Percentiles rank a stretch among this genome's conserved stretches.
Conservation (phyloP, 2,888 invertebrate species). For the Malthinus flaveolus region DNA sequence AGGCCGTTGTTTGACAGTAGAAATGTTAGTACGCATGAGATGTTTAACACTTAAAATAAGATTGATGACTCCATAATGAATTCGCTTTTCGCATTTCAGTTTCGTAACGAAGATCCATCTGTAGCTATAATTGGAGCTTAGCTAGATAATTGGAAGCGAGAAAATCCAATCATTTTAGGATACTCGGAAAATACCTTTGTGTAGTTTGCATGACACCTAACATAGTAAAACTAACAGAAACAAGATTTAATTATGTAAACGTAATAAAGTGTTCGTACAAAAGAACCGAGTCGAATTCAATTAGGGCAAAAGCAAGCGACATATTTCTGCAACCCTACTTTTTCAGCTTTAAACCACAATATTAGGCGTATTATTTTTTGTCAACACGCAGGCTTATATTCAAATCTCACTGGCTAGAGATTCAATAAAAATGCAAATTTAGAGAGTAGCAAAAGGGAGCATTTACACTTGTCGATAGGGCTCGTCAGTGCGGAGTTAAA, state of each 20-base stretch:
- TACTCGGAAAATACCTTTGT: slow-evolving; percentile 46
- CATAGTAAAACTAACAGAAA: slow-evolving; percentile 22
- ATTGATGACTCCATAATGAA: slow-evolving; percentile 34
- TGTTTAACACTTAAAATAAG: slow-evolving; percentile 31
- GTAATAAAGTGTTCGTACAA: slow-evolving; percentile 16
- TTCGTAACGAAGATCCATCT: slow-evolving; percentile 56
- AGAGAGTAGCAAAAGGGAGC: slow-evolving; percentile 60
- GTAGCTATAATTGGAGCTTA: slow-evolving; percentile 70
- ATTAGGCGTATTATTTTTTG: slow-evolving; percentile 71
- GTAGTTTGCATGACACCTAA: slow-evolving; percentile 27
- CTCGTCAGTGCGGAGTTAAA: slow-evolving; percentile 39
- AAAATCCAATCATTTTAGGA: slow-evolving; percentile 51
- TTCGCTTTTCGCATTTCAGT: slow-evolving; percentile 28
- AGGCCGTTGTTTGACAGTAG: slow-evolving; percentile 22
- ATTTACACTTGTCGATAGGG: slow-evolving; percentile 55
- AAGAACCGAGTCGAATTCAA: slow-evolving; percentile 27
- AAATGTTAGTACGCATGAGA: slow-evolving; percentile 16
- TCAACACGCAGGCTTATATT: slow-evolving; percentile 56
- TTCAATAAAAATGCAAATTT: slow-evolving; percentile 62
- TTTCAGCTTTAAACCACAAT: slow-evolving; percentile 55
- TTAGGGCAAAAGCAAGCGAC: slow-evolving; percentile 37
- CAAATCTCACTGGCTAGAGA: slow-evolving; percentile 54
- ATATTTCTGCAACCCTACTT: slow-evolving; percentile 49
- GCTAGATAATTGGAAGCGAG: slow-evolving; percentile 66
- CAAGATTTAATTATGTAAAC: slow-evolving; percentile 26